Conservation (phyloP, 2,113 vertebrate species). For the Rissa tridactyla region DNA sequence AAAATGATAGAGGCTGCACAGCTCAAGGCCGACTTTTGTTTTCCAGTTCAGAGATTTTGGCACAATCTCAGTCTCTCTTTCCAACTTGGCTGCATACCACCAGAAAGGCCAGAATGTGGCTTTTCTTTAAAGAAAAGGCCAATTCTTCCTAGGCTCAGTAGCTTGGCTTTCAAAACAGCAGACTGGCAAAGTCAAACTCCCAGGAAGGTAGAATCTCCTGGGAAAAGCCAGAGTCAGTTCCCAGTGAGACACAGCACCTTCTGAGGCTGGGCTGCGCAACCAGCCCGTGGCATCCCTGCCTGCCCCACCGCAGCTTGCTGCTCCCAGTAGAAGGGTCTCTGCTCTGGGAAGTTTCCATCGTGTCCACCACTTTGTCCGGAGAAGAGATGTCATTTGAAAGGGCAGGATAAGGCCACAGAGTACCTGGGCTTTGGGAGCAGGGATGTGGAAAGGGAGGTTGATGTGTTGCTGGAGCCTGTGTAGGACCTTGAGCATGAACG, state of each 20-base stretch:
- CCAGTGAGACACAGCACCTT: rapidly evolving
- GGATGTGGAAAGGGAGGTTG: not conserved
- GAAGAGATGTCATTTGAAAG: not conserved
- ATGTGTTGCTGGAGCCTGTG: not conserved
- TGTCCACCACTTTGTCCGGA: not conserved
- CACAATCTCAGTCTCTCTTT: not conserved
- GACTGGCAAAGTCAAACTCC: not conserved
- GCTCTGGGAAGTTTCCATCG: too few relatives aligned
- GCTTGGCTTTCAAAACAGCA: not conserved
- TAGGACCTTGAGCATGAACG: not conserved
- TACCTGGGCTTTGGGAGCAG: not conserved
- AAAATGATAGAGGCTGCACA: not conserved
- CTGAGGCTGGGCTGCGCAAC: not conserved
- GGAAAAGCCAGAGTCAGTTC: not conserved
- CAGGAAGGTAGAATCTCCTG: not conserved
- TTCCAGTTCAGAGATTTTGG: not conserved
- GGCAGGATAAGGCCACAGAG: not conserved
- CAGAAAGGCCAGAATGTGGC: not conserved
- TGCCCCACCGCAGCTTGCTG: not conserved
- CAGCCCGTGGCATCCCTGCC: not conserved
- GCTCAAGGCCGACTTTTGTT: not conserved
- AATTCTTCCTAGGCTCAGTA: not conserved
- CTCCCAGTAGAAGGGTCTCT: not conserved
- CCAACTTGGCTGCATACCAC: not conserved
- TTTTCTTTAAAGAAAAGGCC: not conserved